Conservation (phyloP, 2,888 invertebrate genomes). For the Drosophila aldrichi region DNA sequence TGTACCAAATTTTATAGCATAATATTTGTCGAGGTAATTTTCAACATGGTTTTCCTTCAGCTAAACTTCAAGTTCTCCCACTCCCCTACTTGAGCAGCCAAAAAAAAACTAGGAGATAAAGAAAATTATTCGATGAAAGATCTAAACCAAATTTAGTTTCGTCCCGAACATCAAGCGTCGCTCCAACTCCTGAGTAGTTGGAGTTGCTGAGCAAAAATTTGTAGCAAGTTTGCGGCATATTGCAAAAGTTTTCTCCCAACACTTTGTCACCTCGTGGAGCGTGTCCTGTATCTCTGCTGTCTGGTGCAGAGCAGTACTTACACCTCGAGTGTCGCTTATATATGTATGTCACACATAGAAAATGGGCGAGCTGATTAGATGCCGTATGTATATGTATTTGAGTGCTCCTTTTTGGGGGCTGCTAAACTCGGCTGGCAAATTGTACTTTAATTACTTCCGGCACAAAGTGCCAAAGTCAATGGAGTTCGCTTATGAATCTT, state of each 20-base stretch:
- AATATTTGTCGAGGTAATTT: slow-evolving; percentile 29
- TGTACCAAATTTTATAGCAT: slow-evolving; percentile 9
- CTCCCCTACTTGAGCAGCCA: neutral
- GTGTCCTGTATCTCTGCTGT: slow-evolving; percentile 20
- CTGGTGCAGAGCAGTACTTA: slow-evolving; percentile 1
- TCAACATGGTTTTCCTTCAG: slow-evolving; percentile 19
- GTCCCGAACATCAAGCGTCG: neutral
- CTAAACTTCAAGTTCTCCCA: slow-evolving; percentile 7
- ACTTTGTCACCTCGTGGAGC: slow-evolving; percentile 52
- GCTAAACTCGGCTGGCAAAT: slow-evolving; percentile 46
- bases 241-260: slow-evolving; percentile 63
- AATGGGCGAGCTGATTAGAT: slow-evolving; percentile 68
- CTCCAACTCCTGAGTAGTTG: slow-evolving; percentile 6
- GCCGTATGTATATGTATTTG: neutral
- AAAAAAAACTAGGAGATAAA: neutral
- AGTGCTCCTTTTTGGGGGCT: neutral
- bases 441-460: slow-evolving; percentile 75
- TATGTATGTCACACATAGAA: slow-evolving; percentile 55
- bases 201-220: slow-evolving; percentile 36
- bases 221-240: slow-evolving; percentile 68
- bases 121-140: slow-evolving; percentile 26
- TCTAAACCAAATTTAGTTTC: slow-evolving; percentile 6
- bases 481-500: slow-evolving; percentile 37
- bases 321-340: slow-evolving; percentile 23
- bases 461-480: slow-evolving; percentile 42